These are phyloP conservation scores for Orthosia gracilis DNA, from an alignment of 2,888 invertebrate genomes.

Conservation along the genomic window DNA sequence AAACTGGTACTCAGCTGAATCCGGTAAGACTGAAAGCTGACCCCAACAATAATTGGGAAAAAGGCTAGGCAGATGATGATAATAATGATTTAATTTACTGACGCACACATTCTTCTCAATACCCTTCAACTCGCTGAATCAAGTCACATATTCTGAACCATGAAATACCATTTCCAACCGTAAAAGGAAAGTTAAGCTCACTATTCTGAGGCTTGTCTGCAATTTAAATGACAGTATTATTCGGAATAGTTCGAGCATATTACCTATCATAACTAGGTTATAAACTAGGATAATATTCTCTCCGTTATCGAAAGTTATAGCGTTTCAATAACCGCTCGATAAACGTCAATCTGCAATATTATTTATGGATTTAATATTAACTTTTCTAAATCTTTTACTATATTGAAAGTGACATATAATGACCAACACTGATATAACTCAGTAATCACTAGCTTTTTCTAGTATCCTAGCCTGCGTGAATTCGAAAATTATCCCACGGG, in stretches of 20 bases:
- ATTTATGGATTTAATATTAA: too few relatives aligned
- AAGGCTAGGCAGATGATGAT: too few relatives aligned
- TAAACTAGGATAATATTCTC: constrained; percentile 30
- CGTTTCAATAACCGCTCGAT: constrained; percentile 15
- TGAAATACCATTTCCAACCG: constrained; percentile 20
- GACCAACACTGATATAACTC: background rate
- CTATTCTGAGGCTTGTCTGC: constrained; percentile 14
- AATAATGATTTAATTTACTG: background rate
- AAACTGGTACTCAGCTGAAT: too few relatives aligned
- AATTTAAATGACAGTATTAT: constrained; percentile 35
- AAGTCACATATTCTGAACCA: constrained; percentile 18
- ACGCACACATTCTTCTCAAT: background rate
- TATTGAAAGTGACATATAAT: background rate
- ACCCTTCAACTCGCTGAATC: background rate
- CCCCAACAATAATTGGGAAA: too few relatives aligned
- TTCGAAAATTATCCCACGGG: too few relatives aligned
- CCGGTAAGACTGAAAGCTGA: too few relatives aligned
- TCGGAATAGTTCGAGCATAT: constrained; percentile 16
- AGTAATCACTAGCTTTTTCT: too few relatives aligned
- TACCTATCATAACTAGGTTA: constrained; percentile 25
- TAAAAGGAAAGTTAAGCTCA: constrained; percentile 38
- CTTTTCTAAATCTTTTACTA: too few relatives aligned
- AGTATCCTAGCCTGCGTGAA: too few relatives aligned
- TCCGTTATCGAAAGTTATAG: constrained; percentile 30
- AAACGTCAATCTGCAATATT: constrained; percentile 11